A percentile compares a stretch with the other conserved stretches of the same genome.
phyloP scores from a whole-genome alignment of 1,140 invertebrate genomes.

The Eciton burchellii region DNA sequence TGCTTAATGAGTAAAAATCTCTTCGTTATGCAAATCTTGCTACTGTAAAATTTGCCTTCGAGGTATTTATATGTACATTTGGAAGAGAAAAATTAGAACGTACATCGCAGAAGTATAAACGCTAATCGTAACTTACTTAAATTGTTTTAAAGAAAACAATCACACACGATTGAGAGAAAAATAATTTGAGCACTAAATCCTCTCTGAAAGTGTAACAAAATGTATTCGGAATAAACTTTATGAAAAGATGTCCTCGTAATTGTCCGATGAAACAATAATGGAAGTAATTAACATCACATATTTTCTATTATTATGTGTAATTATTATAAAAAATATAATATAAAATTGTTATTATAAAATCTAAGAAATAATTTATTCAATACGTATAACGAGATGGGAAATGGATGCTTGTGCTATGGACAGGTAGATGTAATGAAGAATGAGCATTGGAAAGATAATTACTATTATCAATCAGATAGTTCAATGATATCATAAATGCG shows the following conservation, averaged over 20 bases:
- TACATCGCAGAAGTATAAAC: slow-evolving; percentile 62
- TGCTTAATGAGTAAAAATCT: slow-evolving; percentile 46
- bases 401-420: slow-evolving; percentile 81
- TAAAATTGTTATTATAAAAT: slow-evolving; percentile 12
- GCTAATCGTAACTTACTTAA: slow-evolving; percentile 44
- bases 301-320: slow-evolving; percentile 59
- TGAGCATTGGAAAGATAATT: slow-evolving; percentile 57
- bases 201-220: not conserved
- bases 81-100: slow-evolving; percentile 68
- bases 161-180: slow-evolving; percentile 17
- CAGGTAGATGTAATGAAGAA: slow-evolving; percentile 76
- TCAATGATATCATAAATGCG: not conserved
- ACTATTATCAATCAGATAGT: slow-evolving; percentile 9
- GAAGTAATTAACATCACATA: slow-evolving; percentile 66
- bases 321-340: slow-evolving; percentile 15
- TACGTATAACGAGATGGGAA: slow-evolving; percentile 39
- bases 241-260: slow-evolving; percentile 46
- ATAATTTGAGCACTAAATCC: slow-evolving; percentile 30
- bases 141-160: slow-evolving; percentile 1
- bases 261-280: slow-evolving; percentile 51
- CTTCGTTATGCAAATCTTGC: slow-evolving; percentile 19
- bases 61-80: slow-evolving; percentile 74
- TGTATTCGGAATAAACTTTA: not conserved
- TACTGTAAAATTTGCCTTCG: slow-evolving; percentile 70
- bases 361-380: slow-evolving; percentile 22